Evolutionary conservation across 2,113 vertebrate genomes (phyloP).

Genomic region (Daubentonia madagascariensis): DNA sequence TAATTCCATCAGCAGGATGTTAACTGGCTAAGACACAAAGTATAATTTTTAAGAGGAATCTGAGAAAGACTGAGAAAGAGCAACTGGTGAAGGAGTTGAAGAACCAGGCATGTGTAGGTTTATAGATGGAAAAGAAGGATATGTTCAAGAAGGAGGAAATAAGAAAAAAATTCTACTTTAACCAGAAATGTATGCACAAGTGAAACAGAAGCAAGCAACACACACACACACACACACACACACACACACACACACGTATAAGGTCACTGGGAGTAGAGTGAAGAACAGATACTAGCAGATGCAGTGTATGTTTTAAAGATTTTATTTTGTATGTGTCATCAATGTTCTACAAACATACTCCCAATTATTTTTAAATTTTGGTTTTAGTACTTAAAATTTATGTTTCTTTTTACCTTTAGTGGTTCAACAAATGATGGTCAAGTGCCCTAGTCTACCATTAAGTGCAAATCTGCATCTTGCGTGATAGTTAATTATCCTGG

Average conservation of each 20-base stretch:
- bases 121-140: not conserved
- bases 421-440: not conserved
- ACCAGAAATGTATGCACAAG: not conserved
- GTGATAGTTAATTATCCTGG: not conserved
- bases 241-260: too few species aligned
- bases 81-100: not conserved
- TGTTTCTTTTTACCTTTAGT: not conserved
- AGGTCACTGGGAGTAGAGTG: not conserved
- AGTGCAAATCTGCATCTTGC: not conserved
- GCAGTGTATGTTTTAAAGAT: not conserved
- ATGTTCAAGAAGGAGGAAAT: not conserved
- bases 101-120: not conserved
- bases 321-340: not conserved
- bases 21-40: not conserved
- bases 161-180: not conserved
- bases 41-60: not conserved
- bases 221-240: not conserved
- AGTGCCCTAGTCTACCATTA: not conserved
- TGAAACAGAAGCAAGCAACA: not conserved
- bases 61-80: slow-evolving; percentile 12
- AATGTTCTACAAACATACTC: not conserved
- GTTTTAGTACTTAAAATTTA: not conserved
- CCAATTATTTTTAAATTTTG: not conserved
- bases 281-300: not conserved
- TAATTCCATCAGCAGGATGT: not conserved